Conservation (phyloP, 37 sponge, comb jelly and placozoan genomes). For the Haliclona indistincta region DNA sequence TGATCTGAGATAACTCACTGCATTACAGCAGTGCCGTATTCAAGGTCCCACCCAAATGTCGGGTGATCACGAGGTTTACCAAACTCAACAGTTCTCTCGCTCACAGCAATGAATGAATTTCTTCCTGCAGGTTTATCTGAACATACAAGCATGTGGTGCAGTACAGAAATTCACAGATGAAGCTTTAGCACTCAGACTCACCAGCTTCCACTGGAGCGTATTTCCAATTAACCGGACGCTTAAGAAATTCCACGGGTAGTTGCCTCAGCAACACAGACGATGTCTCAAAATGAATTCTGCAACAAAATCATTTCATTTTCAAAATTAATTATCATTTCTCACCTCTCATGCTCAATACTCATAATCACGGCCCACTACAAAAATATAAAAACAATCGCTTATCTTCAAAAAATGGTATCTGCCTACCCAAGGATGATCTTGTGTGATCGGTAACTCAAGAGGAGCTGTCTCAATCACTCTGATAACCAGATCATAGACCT, state of each 20-base stretch:
- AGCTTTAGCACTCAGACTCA: background rate
- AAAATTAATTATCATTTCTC: background rate
- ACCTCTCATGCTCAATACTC: slow-evolving; percentile 79
- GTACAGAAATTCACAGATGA: background rate
- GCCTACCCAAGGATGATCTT: slow-evolving; percentile 69
- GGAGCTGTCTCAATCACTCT: slow-evolving; percentile 62
- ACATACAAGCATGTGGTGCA: background rate
- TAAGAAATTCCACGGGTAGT: slow-evolving; percentile 61
- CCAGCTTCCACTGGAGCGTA: slow-evolving; percentile 65
- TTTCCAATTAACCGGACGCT: slow-evolving; percentile 57
- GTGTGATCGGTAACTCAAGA: slow-evolving; percentile 65
- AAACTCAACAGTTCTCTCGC: slow-evolving; percentile 43
- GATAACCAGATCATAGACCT: slow-evolving; percentile 44
- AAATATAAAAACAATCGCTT: background rate
- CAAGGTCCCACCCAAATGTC: slow-evolving; percentile 92
- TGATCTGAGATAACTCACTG: too few species aligned
- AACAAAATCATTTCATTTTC: background rate
- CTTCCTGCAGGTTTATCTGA: slow-evolving; percentile 37
- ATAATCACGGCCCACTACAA: slow-evolving; percentile 70
- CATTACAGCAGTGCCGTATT: slow-evolving; percentile 70
- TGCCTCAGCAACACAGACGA: slow-evolving; percentile 71
- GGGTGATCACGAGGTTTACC: slow-evolving; percentile 86
- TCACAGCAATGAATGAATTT: slow-evolving; percentile 71
- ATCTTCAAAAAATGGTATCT: background rate
- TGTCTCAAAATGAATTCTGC: slow-evolving; percentile 70